phyloP scores from a whole-genome alignment of 1,140 invertebrate genomes.

The Tachypleus tridentatus region DNA sequence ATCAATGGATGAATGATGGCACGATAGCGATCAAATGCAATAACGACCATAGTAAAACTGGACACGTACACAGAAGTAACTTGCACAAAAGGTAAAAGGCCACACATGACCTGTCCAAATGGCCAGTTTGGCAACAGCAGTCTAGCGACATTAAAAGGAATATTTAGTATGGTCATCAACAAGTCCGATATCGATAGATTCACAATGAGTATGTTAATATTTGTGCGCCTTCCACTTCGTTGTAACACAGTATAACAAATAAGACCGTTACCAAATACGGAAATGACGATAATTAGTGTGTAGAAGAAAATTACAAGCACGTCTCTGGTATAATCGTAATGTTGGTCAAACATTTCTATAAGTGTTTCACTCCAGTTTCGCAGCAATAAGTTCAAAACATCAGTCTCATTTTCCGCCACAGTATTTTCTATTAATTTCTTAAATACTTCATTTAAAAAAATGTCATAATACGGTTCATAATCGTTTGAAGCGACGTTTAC shows the following conservation, averaged over 20 bases:
- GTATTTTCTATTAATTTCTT: too few species aligned
- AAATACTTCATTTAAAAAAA: too few species aligned
- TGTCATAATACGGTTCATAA: too few species aligned
- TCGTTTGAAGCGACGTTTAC: too few species aligned
- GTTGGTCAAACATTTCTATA: too few species aligned
- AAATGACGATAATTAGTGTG: constrained; percentile 31
- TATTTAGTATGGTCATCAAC: constrained; percentile 67
- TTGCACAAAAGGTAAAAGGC: constrained; percentile 40
- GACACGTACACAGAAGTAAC: constrained; percentile 41
- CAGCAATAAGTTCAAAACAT: too few species aligned
- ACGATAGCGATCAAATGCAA: constrained; percentile 41
- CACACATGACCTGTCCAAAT: constrained; percentile 38
- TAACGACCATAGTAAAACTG: constrained; percentile 41
- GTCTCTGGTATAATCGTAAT: not conserved
- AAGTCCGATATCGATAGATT: constrained; percentile 75
- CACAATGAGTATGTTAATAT: constrained; percentile 76
- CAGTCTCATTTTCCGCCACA: too few species aligned
- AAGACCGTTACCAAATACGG: constrained; percentile 32
- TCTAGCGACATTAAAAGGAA: constrained; percentile 50
- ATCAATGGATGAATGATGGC: constrained; percentile 40
- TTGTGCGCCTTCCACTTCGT: constrained; percentile 38
- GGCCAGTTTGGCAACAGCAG: constrained; percentile 34
- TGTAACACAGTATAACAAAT: constrained; percentile 30
- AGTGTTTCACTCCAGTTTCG: too few species aligned
- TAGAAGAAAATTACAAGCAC: constrained; percentile 25